Percentiles rank a stretch among this genome's conserved stretches.
Conservation (phyloP, 2,113 vertebrate genomes). For the Charadrius vociferus region DNA sequence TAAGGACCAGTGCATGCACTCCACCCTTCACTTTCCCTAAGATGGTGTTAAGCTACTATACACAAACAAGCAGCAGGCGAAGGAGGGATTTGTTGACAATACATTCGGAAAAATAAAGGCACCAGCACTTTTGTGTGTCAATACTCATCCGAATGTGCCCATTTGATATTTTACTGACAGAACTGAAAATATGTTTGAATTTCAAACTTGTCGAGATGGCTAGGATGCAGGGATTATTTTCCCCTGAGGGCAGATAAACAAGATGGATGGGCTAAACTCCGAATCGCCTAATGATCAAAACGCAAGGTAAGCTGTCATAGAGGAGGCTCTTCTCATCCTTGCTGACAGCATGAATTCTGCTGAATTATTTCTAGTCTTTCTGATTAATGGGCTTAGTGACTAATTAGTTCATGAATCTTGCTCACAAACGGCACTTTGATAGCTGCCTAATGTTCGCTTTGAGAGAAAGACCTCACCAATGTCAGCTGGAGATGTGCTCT, state of each 20-base stretch:
- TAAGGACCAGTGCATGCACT: not conserved
- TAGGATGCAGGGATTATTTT: constrained; percentile 66
- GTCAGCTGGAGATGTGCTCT: not conserved
- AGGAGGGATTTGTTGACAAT: constrained; percentile 38
- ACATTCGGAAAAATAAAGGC: not conserved
- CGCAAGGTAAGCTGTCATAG: constrained; percentile 63
- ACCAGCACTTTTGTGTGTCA: not conserved
- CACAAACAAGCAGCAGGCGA: not conserved
- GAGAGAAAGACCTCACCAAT: not conserved
- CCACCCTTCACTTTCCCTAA: not conserved
- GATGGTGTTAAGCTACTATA: not conserved
- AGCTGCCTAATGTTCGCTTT: constrained; percentile 18
- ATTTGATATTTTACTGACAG: constrained; percentile 68
- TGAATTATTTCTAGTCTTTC: constrained; percentile 56
- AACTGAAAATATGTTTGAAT: constrained; percentile 70
- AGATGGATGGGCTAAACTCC: constrained; percentile 63
- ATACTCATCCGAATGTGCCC: constrained; percentile 55
- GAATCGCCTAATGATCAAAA: constrained; percentile 72
- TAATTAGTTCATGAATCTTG: constrained; percentile 57
- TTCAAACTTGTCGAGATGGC: constrained; percentile 64
- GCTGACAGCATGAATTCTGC: constrained; percentile 62
- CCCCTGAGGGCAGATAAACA: constrained; percentile 72
- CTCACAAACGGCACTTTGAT: constrained; percentile 17
- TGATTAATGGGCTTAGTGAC: constrained; percentile 41
- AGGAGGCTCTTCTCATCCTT: constrained; percentile 58